Percentiles rank a stretch among this genome's conserved stretches.
These are phyloP conservation scores for Axea sp. DNA, from an alignment of 2,888 invertebrate species.

Conservation along the genomic window DNA sequence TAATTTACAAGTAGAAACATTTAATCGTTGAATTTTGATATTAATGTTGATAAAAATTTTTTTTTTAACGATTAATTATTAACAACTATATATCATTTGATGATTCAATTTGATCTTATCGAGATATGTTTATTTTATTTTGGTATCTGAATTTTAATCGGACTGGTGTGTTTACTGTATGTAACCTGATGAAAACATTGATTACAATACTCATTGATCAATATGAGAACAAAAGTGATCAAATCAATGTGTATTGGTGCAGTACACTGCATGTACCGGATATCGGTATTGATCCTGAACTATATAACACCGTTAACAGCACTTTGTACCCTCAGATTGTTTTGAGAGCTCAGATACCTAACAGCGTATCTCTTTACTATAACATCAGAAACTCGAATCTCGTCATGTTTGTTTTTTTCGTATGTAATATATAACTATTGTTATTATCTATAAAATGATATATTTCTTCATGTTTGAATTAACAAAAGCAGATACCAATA, in stretches of 20 bases:
- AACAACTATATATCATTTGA: too few species aligned
- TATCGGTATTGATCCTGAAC: slow-evolving; percentile 25
- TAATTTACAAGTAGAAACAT: too few species aligned
- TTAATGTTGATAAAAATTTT: too few species aligned
- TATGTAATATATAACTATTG: too few species aligned
- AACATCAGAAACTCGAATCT: slow-evolving; percentile 1
- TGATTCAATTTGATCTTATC: background rate
- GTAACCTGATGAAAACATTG: background rate
- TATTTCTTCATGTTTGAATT: too few species aligned
- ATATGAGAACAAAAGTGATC: slow-evolving; percentile 10
- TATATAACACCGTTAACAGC: slow-evolving; percentile 19
- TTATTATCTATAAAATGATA: too few species aligned
- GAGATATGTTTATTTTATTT: background rate
- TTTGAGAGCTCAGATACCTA: slow-evolving; percentile 22
- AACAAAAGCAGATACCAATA: too few species aligned
- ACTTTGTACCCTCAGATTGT: slow-evolving; percentile 13
- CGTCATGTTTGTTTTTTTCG: too few species aligned
- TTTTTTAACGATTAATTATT: too few species aligned
- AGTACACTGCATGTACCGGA: slow-evolving; percentile 7
- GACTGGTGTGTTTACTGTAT: background rate
- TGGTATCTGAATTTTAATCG: background rate
- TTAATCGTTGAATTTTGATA: too few species aligned
- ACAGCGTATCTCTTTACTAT: slow-evolving; percentile 2
- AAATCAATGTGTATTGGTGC: slow-evolving; percentile 4
- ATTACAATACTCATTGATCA: slow-evolving; percentile 2